Conservation (phyloP, 2,888 invertebrate species). For the Dorcus parallelipipedus region DNA sequence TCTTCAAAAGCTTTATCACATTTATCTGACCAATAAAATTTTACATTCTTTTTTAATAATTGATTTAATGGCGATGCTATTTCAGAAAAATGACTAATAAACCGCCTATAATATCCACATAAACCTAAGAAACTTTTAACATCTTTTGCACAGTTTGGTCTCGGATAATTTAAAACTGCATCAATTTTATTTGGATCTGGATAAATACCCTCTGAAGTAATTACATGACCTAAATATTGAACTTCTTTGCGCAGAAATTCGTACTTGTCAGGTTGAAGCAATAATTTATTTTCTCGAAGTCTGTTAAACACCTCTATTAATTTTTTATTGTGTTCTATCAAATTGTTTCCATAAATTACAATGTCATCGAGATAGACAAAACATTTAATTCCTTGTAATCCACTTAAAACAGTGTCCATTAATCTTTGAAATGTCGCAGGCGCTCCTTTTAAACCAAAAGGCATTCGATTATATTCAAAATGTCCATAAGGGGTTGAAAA, state of each 20-base stretch:
- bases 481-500: conserved; percentile 27
- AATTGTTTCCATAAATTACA: background rate
- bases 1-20: too few relatives aligned
- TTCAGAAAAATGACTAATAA: too few relatives aligned
- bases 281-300: background rate
- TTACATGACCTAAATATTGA: conserved; percentile 5
- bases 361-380: conserved; percentile 27
- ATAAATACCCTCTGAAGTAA: too few relatives aligned
- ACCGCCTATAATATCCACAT: too few relatives aligned
- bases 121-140: too few relatives aligned
- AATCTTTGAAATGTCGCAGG: conserved; percentile 33
- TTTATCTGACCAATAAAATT: too few relatives aligned
- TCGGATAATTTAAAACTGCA: too few relatives aligned
- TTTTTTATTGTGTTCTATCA: background rate
- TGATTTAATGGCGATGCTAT: too few relatives aligned
- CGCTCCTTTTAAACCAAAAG: conserved; percentile 31
- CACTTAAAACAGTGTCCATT: conserved; percentile 32
- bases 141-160: too few relatives aligned
- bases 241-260: conserved; percentile 5
- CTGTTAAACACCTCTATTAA: background rate
- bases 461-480: conserved; percentile 29
- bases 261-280: conserved; percentile 3
- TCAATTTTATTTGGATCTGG: background rate
- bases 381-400: conserved; percentile 27
- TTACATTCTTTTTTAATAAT: too few relatives aligned